Percentiles rank a stretch among this genome's conserved stretches.
Conservation (phyloP, 2,888 invertebrate genomes). For the Auanema freiburgensis region DNA sequence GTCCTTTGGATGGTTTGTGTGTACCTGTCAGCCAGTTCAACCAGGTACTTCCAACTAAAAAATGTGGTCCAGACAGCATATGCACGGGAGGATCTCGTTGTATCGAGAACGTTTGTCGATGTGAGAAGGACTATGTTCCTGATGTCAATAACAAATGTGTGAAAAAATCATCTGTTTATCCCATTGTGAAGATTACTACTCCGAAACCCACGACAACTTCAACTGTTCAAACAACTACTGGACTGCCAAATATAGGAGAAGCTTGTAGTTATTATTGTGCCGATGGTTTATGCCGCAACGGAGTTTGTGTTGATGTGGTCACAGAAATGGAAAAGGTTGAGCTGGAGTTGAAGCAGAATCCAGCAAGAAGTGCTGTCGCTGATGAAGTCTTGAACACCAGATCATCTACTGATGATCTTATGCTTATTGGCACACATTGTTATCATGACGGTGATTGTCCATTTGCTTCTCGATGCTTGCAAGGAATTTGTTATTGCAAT, state of each 20-base stretch:
- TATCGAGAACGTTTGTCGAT: slow-evolving; percentile 48
- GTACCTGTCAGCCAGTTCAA: slow-evolving; percentile 35
- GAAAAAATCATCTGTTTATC: slow-evolving; percentile 27
- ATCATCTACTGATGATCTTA: slow-evolving; percentile 15
- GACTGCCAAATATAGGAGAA: slow-evolving; percentile 29
- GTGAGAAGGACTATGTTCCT: slow-evolving; percentile 36
- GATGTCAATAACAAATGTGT: slow-evolving; percentile 55
- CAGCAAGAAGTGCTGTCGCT: not conserved
- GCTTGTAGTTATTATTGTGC: slow-evolving; percentile 27
- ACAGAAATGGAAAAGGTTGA: slow-evolving; percentile 37
- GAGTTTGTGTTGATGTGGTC: slow-evolving; percentile 34
- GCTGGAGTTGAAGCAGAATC: slow-evolving; percentile 32
- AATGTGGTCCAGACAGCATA: slow-evolving; percentile 34
- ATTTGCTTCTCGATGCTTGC: slow-evolving; percentile 44
- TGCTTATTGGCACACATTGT: slow-evolving; percentile 41
- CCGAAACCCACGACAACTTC: slow-evolving; percentile 17
- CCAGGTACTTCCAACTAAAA: slow-evolving; percentile 46
- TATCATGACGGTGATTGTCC: slow-evolving; percentile 39
- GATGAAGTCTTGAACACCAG: slow-evolving; percentile 2
- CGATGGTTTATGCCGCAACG: slow-evolving; percentile 33
- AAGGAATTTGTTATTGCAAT: slow-evolving; percentile 55
- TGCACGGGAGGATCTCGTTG: slow-evolving; percentile 50
- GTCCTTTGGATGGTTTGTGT: slow-evolving; percentile 53
- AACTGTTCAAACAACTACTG: slow-evolving; percentile 9
- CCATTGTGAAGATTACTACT: slow-evolving; percentile 17